Conservation (phyloP, 1,140 invertebrate genomes). For the Ctenoplectra terminalis region DNA sequence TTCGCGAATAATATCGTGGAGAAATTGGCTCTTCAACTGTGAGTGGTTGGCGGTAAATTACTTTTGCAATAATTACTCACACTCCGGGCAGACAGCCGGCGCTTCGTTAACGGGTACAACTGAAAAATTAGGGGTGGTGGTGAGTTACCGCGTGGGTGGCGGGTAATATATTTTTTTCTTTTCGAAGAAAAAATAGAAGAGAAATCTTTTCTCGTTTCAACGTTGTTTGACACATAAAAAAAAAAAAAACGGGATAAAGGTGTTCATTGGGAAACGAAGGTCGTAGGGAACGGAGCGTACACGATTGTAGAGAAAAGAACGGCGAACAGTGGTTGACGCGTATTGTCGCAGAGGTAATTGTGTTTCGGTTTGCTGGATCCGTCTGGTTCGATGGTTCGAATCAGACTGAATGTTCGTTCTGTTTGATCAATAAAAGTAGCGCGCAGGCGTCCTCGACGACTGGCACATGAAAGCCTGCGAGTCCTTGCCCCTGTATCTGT, state of each 20-base stretch:
- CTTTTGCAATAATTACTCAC: not conserved
- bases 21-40: not conserved
- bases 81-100: not conserved
- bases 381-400: slow-evolving; percentile 67
- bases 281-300: not conserved
- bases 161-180: not conserved
- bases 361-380: slow-evolving; percentile 63
- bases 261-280: not conserved
- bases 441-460: slow-evolving; percentile 64
- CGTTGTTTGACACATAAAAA: not conserved
- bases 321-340: slow-evolving; percentile 14
- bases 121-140: not conserved
- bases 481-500: slow-evolving; percentile 46
- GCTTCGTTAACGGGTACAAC: not conserved
- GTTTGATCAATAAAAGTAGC: slow-evolving; percentile 71
- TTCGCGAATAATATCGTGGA: not conserved
- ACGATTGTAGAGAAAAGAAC: not conserved
- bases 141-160: not conserved
- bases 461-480: slow-evolving; percentile 54
- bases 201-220: not conserved
- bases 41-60: slow-evolving; percentile 1
- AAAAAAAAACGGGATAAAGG: slow-evolving; percentile 1
- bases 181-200: not conserved
- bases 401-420: slow-evolving; percentile 63
- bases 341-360: slow-evolving; percentile 47